Evolutionary conservation across 2,113 vertebrate genomes (phyloP).

Genomic region (Pollachius pollachius): DNA sequence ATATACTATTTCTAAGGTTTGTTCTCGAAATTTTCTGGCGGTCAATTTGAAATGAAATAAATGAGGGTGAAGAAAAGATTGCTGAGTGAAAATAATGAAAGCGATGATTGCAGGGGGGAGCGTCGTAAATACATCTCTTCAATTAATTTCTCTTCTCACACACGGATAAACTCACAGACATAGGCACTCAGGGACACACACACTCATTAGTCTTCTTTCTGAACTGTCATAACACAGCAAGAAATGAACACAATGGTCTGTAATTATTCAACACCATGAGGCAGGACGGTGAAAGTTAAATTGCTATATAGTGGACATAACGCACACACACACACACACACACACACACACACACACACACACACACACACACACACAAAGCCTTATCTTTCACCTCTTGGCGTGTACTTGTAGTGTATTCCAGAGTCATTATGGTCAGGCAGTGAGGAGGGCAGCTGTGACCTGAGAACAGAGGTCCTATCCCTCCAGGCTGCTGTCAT

Average conservation of each 20-base stretch:
- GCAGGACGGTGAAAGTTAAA: not conserved
- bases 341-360: slow-evolving; percentile 6
- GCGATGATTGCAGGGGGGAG: too few relatives aligned
- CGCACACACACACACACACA: not conserved
- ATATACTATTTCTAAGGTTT: not conserved
- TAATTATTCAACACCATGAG: not conserved
- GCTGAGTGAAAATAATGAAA: too few relatives aligned
- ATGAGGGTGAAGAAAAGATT: not conserved
- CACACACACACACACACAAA: not conserved
- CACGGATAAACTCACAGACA: not conserved
- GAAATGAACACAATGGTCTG: not conserved
- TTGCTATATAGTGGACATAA: not conserved
- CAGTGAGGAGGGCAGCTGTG: not conserved
- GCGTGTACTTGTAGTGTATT: not conserved
- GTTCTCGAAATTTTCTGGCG: not conserved
- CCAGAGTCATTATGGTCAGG: slow-evolving; percentile 7
- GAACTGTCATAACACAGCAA: not conserved
- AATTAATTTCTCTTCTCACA: not conserved
- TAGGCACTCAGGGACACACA: not conserved
- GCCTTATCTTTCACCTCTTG: not conserved
- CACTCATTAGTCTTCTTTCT: not conserved
- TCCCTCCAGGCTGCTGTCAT: not conserved
- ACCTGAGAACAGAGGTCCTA: not conserved
- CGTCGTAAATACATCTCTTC: too few relatives aligned
- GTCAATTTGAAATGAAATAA: not conserved